Evolutionary conservation across 2,888 invertebrate species (phyloP).

Genomic region (Torymus auratus): DNA sequence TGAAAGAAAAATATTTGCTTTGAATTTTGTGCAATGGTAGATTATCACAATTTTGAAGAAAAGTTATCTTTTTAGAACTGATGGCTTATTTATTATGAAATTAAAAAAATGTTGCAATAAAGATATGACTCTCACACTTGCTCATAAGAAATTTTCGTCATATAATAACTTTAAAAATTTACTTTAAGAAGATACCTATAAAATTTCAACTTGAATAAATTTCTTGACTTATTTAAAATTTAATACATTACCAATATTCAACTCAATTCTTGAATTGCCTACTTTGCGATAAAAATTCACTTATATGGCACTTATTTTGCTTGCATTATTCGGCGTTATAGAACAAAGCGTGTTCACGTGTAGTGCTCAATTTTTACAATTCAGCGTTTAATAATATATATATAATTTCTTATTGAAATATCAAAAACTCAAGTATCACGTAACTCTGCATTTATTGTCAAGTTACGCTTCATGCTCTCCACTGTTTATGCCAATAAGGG

Average conservation of each 20-base stretch:
- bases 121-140: slow-evolving; percentile 5
- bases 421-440: slow-evolving; percentile 55
- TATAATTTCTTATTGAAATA: slow-evolving; percentile 37
- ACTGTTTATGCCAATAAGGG: slow-evolving; percentile 81
- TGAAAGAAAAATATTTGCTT: slow-evolving; percentile 12
- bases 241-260: slow-evolving; percentile 36
- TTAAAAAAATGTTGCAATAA: slow-evolving; percentile 5
- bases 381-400: slow-evolving; percentile 32
- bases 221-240: slow-evolving; percentile 44
- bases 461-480: slow-evolving; percentile 80
- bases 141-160: slow-evolving; percentile 21
- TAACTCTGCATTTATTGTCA: slow-evolving; percentile 68
- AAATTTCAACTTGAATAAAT: slow-evolving; percentile 47
- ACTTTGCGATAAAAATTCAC: slow-evolving; percentile 42
- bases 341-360: slow-evolving; percentile 34
- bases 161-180: slow-evolving; percentile 30
- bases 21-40: not conserved
- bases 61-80: no score
- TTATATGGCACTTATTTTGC: slow-evolving; percentile 54
- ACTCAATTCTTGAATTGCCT: slow-evolving; percentile 29
- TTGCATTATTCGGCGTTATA: slow-evolving; percentile 38
- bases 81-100: no score
- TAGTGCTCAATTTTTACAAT: slow-evolving; percentile 46
- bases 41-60: not conserved
- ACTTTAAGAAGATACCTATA: slow-evolving; percentile 1